These are phyloP conservation scores for Caracal caracal DNA, from an alignment of 2,113 vertebrate species.

Conservation along the genomic window DNA sequence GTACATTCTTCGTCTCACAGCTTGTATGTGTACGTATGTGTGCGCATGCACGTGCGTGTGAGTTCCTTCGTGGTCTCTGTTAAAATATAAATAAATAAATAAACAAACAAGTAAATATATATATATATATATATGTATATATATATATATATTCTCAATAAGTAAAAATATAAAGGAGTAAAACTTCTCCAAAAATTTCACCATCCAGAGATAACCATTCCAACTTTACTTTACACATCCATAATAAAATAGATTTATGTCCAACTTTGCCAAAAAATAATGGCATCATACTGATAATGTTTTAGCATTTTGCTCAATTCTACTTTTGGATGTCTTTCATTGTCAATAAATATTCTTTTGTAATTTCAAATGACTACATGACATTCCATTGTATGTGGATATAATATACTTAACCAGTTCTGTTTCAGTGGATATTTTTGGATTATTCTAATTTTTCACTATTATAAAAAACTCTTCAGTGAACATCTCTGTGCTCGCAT, in stretches of 20 bases:
- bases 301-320: background rate
- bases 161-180: background rate
- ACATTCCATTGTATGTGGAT: background rate
- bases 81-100: background rate
- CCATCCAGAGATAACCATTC: background rate
- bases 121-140: too few relatives aligned
- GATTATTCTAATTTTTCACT: background rate
- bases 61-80: background rate
- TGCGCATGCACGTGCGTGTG: background rate
- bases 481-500: background rate
- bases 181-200: background rate
- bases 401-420: background rate
- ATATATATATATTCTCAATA: background rate
- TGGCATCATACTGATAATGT: background rate
- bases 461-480: background rate
- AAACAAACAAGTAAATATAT: too few relatives aligned
- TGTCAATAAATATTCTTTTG: background rate
- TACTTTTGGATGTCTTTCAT: background rate
- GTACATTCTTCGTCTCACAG: constrained; percentile 78
- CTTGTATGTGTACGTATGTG: background rate
- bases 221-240: background rate
- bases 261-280: background rate
- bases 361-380: background rate
- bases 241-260: background rate
- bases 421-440: background rate